Evolutionary conservation across 2,888 invertebrate species (phyloP).

Genomic region (Troides aeacus): DNA sequence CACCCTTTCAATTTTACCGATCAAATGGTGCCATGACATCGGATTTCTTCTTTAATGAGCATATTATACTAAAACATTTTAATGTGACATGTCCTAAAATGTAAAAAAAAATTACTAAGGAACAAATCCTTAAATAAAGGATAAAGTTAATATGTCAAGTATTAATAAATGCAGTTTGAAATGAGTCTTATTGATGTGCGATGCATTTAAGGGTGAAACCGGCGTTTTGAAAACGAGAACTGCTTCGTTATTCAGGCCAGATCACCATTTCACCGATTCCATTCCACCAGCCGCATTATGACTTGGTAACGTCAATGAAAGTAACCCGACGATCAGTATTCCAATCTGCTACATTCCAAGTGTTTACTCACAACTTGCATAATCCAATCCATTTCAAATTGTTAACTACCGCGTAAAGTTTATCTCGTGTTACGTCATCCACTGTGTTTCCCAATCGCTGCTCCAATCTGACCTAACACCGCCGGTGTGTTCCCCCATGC

Average conservation of each 20-base stretch:
- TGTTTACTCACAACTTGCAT: constrained; percentile 42
- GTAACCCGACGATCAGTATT: constrained; percentile 48
- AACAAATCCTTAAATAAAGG: too few relatives aligned
- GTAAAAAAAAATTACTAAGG: too few relatives aligned
- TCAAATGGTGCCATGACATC: background rate
- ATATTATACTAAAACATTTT: too few relatives aligned
- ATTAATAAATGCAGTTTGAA: background rate
- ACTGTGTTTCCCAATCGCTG: constrained; percentile 13
- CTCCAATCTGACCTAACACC: constrained; percentile 3
- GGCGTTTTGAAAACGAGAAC: constrained; percentile 33
- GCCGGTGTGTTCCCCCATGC: background rate
- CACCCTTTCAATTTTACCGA: constrained; percentile 32
- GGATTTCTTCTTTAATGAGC: background rate
- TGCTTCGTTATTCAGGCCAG: constrained; percentile 51
- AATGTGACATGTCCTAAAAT: too few relatives aligned
- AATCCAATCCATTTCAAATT: constrained; percentile 49
- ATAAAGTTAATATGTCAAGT: background rate
- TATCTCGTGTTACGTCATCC: constrained; percentile 34
- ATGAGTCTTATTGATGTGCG: background rate
- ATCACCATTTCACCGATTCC: constrained; percentile 47
- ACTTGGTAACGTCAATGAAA: constrained; percentile 39
- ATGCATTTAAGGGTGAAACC: background rate
- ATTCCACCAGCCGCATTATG: constrained; percentile 40
- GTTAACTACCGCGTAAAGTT: constrained; percentile 41
- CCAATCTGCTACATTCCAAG: constrained; percentile 44